Evolutionary conservation across 2,113 vertebrate species (phyloP), one percentile per base, ranked within the genome.

Genomic region (Pontoporia blainvillei): DNA sequence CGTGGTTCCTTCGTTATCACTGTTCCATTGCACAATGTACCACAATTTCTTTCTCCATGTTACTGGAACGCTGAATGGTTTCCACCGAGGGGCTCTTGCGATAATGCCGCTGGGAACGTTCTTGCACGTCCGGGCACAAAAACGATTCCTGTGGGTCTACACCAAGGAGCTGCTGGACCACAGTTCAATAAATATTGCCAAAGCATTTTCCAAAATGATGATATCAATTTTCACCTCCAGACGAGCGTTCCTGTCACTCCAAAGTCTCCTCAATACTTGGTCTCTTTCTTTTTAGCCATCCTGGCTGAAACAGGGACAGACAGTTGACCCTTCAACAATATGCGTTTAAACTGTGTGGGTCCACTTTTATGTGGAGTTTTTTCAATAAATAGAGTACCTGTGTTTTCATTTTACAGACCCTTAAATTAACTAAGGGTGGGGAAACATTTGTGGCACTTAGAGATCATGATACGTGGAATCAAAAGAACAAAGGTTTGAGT

Each of bases 1-100:
- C 36, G 1, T n/a, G 23, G 44, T 23, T 66, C 44, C 39, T 75
- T 25, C 10, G 5, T 39, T 21, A 27, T 2, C 4, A 39, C 3
- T 2, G n/a, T 18, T 9, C 12, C 3, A 3, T 2, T 4, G 25
- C 41, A 27, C 2, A 0, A 46, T 23, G 49, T 1, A 52, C 13
- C 29, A n/a, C 34, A 4, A 31, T 7, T 12, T 23, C 10, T n/a
- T 62, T 25, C n/a, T 8, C 54, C 17, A 9, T 0, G 0, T 3
- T 13, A 36, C 71, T 0, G 57, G 81, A 3, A 64, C 27, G 25
- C 2, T 13, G 90, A 78, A 23, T 15, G 0, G 29, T 34, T 67
- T 34, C 52, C 71, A 17, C 78, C 2, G 1, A 18, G 41, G 41
- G 69, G 49, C 39, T 67, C 11, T 10, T 59, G 3, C 34, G 25